A percentile compares a stretch with the other conserved stretches of the same genome.
These are phyloP conservation scores for Nomada ruficornis DNA, from an alignment of 2,888 invertebrate genomes.

Conservation along the genomic window DNA sequence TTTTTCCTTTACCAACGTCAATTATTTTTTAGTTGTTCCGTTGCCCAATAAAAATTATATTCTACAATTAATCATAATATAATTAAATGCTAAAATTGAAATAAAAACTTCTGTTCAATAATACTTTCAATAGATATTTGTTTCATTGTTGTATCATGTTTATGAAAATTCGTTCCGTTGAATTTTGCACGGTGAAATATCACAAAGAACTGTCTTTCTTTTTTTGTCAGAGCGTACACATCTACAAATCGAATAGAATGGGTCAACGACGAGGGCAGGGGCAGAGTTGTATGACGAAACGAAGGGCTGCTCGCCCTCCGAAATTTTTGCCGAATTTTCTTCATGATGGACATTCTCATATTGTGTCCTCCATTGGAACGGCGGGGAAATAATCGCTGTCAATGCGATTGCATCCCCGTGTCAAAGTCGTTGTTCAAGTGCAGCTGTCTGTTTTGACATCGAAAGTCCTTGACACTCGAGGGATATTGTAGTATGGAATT, in stretches of 20 bases:
- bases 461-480: background rate
- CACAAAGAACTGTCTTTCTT: constrained; percentile 32
- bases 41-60: background rate
- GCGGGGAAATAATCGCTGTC: constrained; percentile 68
- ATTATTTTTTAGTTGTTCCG: too few relatives aligned
- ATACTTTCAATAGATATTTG: too few relatives aligned
- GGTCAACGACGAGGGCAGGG: constrained; percentile 35
- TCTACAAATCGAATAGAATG: constrained; percentile 40
- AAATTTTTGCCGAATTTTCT: constrained; percentile 54
- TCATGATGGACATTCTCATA: constrained; percentile 66
- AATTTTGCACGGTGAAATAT: constrained; percentile 32
- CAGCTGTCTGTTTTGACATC: constrained; percentile 37
- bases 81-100: too few relatives aligned
- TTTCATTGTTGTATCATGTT: too few relatives aligned
- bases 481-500: constrained; percentile 1
- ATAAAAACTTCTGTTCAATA: too few relatives aligned
- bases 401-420: constrained; percentile 39
- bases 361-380: constrained; percentile 60
- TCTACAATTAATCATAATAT: background rate
- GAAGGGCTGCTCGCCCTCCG: constrained; percentile 27
- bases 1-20: too few relatives aligned
- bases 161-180: constrained; percentile 2
- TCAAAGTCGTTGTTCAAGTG: constrained; percentile 24
- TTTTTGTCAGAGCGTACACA: constrained; percentile 28
- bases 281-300: constrained; percentile 5